Percentiles rank a stretch among this genome's conserved stretches.
phyloP scores from a whole-genome alignment of 2,113 vertebrate species.

The Delphinapterus leucas region DNA sequence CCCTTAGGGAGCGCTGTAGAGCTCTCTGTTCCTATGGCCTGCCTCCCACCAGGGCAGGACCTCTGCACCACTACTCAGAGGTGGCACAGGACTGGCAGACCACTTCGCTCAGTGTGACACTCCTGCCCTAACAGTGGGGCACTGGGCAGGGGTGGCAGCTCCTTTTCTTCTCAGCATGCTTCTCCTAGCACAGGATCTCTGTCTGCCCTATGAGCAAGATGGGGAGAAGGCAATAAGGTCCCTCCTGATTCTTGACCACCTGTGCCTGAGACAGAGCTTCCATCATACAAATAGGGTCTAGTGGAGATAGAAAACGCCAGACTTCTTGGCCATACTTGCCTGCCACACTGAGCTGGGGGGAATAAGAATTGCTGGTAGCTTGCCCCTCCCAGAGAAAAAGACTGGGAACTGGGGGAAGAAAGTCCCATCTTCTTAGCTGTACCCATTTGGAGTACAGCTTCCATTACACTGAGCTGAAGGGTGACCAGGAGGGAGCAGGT shows the following conservation, averaged over 20 bases:
- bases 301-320: not conserved
- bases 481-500: not conserved
- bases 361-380: not conserved
- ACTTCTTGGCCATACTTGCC: not conserved
- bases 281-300: not conserved
- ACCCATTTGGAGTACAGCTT: not conserved
- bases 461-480: not conserved
- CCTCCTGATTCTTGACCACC: not conserved
- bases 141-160: not conserved
- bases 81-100: not conserved
- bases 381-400: not conserved
- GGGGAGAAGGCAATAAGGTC: not conserved
- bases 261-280: not conserved
- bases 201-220: not conserved
- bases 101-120: not conserved
- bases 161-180: not conserved
- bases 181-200: not conserved
- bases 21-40: not conserved
- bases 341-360: not conserved
- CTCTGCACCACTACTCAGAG: not conserved
- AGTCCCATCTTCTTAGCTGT: not conserved
- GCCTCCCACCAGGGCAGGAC: not conserved
- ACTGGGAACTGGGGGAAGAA: not conserved
- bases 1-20: not conserved
- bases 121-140: not conserved